Evolutionary conservation across 2,888 invertebrate genomes (phyloP), one percentile per base, ranked within the genome.

Genomic region (Clistopyga incitator): DNA sequence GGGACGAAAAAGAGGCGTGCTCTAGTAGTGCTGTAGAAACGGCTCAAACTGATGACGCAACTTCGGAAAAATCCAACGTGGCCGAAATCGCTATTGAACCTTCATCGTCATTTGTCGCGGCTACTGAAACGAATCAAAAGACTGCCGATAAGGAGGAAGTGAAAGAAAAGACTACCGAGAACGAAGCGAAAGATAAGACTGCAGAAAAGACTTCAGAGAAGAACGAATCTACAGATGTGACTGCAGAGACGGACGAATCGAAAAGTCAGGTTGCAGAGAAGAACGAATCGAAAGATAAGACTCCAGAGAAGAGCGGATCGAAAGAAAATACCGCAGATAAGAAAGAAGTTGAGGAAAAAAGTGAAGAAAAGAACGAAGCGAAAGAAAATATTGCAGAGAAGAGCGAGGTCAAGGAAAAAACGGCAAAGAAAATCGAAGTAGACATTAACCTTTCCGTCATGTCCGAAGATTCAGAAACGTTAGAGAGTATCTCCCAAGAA

Each of bases 401-500:
- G 18, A 70, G 15, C 54, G 68, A 72, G 20, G 23, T 20, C 10
- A 8, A n/a, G 34, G 42, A 42, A 42, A 38, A 18, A 38, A 18
- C 18, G 18, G 64, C 34, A 2, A 29, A 64, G 13, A 82, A 83
- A 3, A 78, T 34, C 18, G 74, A 29, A 38, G 64, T 47, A 0
- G 86, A 77, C 86, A 34, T 74, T 15, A 79, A 75, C 10, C 20
- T 70, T 50, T 61, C 78, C n/a, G 20, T 42, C 13, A 54, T 71
- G 13, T 83, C 85, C 0, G 89, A 90, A 3, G 92, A 92, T 11
- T 84, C 85, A 1, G 92, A 93, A 78, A 92, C 92, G 0, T 81
- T 93, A 25, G 93, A 93, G 71, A 92, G 91, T 75, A 90, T 92
- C 72, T 91, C 92, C 4, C 84, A 88, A 15, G 92, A 92, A 29